Evolutionary conservation across 2,888 invertebrate genomes (phyloP).

Genomic region (Crioceris asparagi): DNA sequence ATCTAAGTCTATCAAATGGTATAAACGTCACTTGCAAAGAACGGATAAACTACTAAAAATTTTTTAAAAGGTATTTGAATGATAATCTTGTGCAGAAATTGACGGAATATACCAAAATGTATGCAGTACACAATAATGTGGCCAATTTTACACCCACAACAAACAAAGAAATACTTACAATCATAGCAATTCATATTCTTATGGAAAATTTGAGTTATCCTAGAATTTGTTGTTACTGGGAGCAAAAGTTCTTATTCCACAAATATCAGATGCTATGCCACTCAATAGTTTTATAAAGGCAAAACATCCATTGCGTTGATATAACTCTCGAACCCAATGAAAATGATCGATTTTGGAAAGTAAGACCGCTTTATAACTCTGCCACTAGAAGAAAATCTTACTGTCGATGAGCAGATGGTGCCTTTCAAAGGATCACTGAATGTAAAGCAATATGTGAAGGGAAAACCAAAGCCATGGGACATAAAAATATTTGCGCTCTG

Average conservation of each 20-base stretch:
- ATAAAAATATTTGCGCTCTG: slow-evolving; percentile 5
- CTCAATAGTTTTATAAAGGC: neutral
- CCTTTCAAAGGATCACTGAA: slow-evolving; percentile 4
- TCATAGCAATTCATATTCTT: neutral
- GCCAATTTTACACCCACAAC: too few species aligned
- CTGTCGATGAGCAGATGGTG: neutral
- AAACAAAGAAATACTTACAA: too few species aligned
- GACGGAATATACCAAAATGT: too few species aligned
- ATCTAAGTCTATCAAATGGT: too few species aligned
- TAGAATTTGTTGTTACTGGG: neutral
- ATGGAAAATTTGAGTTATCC: slow-evolving; percentile 2
- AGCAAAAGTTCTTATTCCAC: neutral
- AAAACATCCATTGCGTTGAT: neutral
- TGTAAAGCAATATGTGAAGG: slow-evolving; percentile 5
- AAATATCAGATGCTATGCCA: neutral
- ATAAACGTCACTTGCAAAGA: too few species aligned
- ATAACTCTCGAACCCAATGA: neutral
- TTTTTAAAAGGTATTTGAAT: too few species aligned
- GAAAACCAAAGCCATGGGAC: slow-evolving; percentile 2
- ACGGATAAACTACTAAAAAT: too few species aligned
- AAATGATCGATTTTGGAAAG: too few species aligned
- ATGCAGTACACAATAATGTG: too few species aligned
- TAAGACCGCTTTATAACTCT: too few species aligned
- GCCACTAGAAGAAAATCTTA: too few species aligned
- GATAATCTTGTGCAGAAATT: too few species aligned